Evolutionary conservation across 2,113 vertebrate species (phyloP).

Genomic region (Melanotaenia duboulayi): DNA sequence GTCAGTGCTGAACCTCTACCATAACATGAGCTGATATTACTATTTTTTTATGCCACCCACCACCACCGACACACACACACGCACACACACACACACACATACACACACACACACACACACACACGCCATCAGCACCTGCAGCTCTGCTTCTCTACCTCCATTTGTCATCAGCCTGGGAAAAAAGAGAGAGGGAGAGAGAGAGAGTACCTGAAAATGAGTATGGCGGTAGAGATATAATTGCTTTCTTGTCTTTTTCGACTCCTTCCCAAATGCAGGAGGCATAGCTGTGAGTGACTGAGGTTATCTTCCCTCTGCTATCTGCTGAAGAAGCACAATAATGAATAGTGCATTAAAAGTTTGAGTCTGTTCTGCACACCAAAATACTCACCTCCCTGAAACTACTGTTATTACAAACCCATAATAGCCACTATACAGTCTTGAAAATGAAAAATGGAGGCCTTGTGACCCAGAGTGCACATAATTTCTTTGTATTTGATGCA

Average conservation of each 20-base stretch:
- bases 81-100: conserved; percentile 30
- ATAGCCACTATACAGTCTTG: conserved; percentile 51
- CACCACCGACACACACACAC: conserved; percentile 7
- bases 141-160: conserved; percentile 59
- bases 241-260: conserved; percentile 79
- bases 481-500: conserved; percentile 52
- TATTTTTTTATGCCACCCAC: too few species aligned
- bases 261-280: conserved; percentile 67
- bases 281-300: conserved; percentile 73
- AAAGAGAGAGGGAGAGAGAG: conserved; percentile 46
- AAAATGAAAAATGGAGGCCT: conserved; percentile 57
- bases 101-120: conserved; percentile 30
- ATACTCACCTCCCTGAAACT: conserved; percentile 41
- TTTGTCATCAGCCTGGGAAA: conserved; percentile 62
- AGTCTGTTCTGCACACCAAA: conserved; percentile 33
- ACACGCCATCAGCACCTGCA: conserved; percentile 53
- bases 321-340: conserved; percentile 81
- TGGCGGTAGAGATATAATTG: conserved; percentile 77
- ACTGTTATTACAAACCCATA: conserved; percentile 66
- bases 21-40: conserved; percentile 50
- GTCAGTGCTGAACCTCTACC: conserved; percentile 34
- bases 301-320: conserved; percentile 74
- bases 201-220: conserved; percentile 68
- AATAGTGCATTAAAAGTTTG: conserved; percentile 79
- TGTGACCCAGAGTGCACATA: conserved; percentile 22